Base-by-base conservation (phyloP, 2,797 vertebrate species). In the Peromyscus attwateri region DNA sequence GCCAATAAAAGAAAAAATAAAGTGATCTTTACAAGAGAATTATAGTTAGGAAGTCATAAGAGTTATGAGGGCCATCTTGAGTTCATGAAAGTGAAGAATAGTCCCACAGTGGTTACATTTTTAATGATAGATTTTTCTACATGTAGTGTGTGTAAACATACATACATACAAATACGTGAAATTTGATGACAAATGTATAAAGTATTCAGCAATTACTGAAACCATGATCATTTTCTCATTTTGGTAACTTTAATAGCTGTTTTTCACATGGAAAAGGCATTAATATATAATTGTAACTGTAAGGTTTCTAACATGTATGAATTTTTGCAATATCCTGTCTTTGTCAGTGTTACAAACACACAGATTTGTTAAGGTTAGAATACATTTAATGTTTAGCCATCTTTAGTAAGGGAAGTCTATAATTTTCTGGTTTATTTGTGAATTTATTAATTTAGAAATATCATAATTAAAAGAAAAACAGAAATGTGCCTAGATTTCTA, bases 11-110 rank as follows among this genome's bases (percentile, higher is more conserved):
- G 60, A 79, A 79, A 66, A 66, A 46, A 40, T 31, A 87, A 92
- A 85, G 17, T 31, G 79, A 92, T 95, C 5, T 95, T 95, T 90
- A 91, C 34, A 75, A 88, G 43, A 64, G 92, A 94, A 93, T 93
- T 90, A 88, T 37, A 92, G 68, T 29, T 75, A n/a, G 55, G 25
- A 96, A 97, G 27, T 83, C 46, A 79, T 88, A 85, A 95, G 91
- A 95, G 49, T 82, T 94, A 87, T 84, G 43, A 95, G 31, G 29
- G 52, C 89, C 31, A 27, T 70, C 52, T 95, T 80, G 55, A 97
- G 80, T 87, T 94, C 55, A 37, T 81, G 71, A 91, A 97, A 92
- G 10, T 89, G 46, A 95, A 92, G 23, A 89, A 14, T 90, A 82
- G 71, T 89, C 19, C 16, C 66, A 96, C 64, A 60, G n/a, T 79